These are phyloP conservation scores for Apantesis nais DNA, from an alignment of 2,888 invertebrate species.

Conservation along the genomic window DNA sequence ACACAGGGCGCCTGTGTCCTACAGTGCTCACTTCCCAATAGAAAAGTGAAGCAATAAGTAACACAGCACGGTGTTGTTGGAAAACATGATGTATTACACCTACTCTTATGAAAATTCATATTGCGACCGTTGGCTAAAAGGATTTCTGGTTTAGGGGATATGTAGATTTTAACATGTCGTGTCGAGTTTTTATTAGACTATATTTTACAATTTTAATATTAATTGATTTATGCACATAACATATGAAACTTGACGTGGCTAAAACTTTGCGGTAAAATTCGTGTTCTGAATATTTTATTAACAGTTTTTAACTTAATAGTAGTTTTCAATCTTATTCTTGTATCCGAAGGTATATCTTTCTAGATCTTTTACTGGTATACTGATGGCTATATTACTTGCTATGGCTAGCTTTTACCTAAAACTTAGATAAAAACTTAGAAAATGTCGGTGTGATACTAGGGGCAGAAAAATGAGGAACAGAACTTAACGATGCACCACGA, in stretches of 20 bases:
- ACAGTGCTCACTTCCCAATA: slow-evolving; percentile 26
- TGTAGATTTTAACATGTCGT: slow-evolving; percentile 50
- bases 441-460: too few species aligned
- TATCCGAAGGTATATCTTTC: background rate
- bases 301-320: background rate
- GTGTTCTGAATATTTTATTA: slow-evolving; percentile 3
- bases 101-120: slow-evolving; percentile 52
- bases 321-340: background rate
- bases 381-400: too few species aligned
- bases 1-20: slow-evolving; percentile 32
- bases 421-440: background rate
- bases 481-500: too few species aligned
- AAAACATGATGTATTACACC: slow-evolving; percentile 35
- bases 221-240: slow-evolving; percentile 37
- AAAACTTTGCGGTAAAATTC: slow-evolving; percentile 20
- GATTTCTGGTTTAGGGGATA: slow-evolving; percentile 52
- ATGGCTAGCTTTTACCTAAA: background rate
- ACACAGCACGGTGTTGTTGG: slow-evolving; percentile 38
- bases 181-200: slow-evolving; percentile 35
- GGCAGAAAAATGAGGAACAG: too few species aligned
- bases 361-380: background rate
- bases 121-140: slow-evolving; percentile 47
- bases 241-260: slow-evolving; percentile 31
- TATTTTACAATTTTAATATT: slow-evolving; percentile 40
- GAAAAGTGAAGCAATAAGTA: slow-evolving; percentile 22